Conservation (phyloP, 1,140 invertebrate species). For the Diploscapter pachys region DNA sequence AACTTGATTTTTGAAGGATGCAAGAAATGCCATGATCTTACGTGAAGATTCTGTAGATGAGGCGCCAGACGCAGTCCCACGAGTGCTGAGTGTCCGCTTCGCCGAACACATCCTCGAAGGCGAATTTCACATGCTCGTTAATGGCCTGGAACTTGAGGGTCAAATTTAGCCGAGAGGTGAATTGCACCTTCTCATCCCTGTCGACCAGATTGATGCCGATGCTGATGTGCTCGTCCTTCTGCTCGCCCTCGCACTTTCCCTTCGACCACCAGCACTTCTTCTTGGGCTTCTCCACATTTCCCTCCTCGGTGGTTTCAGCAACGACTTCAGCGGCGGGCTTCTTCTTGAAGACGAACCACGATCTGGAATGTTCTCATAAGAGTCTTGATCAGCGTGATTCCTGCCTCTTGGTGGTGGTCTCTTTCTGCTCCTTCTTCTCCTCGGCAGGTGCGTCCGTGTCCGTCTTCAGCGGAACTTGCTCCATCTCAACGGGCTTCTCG, state of each 20-base stretch:
- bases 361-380: too few relatives aligned
- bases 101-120: constrained; percentile 64
- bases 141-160: background rate
- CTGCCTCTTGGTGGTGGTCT: background rate
- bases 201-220: constrained; percentile 35
- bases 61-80: constrained; percentile 62
- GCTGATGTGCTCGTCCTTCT: constrained; percentile 27
- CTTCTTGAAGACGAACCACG: background rate
- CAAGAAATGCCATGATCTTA: background rate
- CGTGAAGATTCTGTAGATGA: constrained; percentile 60
- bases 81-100: constrained; percentile 62
- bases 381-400: background rate
- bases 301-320: background rate
- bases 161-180: too few relatives aligned
- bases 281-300: constrained; percentile 12
- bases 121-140: constrained; percentile 33
- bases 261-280: constrained; percentile 21
- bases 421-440: background rate
- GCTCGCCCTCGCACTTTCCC: constrained; percentile 25
- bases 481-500: constrained; percentile 33
- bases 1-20: background rate
- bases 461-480: constrained; percentile 38
- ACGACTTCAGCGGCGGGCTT: background rate
- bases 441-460: constrained; percentile 35
- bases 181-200: constrained; percentile 11